Evolutionary conservation across 2,797 vertebrate genomes (phyloP), one percentile per base, ranked within the genome.

Genomic region (Silurus lanzhouensis): DNA sequence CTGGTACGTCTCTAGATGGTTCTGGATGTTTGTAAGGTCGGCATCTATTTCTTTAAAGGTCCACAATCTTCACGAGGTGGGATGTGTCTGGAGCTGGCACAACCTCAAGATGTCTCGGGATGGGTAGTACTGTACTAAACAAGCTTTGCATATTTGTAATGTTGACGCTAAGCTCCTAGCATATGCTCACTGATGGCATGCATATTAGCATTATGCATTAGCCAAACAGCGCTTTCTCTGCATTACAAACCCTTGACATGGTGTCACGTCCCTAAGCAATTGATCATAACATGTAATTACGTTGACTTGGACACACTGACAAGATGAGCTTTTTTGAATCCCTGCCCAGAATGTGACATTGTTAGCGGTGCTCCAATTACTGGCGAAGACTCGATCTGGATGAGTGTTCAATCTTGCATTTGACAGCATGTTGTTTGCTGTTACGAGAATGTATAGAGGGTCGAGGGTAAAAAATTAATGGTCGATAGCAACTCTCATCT

Each of bases 331-430:
- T 44, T 1, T 6, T 64, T 80, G 70, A 64, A 58, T 81, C 78
- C 19, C 17, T 78, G 66, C 55, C 66, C 67, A 63, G 46, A 48
- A 82, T 22, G 68, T 81, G 81, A 63, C 81, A 83, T 55, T 63
- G 75, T 80, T 83, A 86, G 66, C 22, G 27, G 27, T 72, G 31
- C 19, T 74, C 76, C 85, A 86, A 80, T 86, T 86, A 86, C 67
- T 7, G 82, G 22, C 8, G n/a, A 67, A 1, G 60, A 75, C 70
- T 66, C 25, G 58, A 66, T 58, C 58, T 44, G 85, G 64, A 82
- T 64, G 46, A 74, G 66, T 14, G 60, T 55, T 80, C 58, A 74
- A n/a, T 86, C 85, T 86, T 44, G 17, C 17, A 3, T 83, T 83
- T 80, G 85, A 86, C 82, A 83, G 57, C 27, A 60, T 57, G 58